These are phyloP conservation scores for Seira musarum DNA, from an alignment of 2,888 invertebrate genomes.

Conservation along the genomic window DNA sequence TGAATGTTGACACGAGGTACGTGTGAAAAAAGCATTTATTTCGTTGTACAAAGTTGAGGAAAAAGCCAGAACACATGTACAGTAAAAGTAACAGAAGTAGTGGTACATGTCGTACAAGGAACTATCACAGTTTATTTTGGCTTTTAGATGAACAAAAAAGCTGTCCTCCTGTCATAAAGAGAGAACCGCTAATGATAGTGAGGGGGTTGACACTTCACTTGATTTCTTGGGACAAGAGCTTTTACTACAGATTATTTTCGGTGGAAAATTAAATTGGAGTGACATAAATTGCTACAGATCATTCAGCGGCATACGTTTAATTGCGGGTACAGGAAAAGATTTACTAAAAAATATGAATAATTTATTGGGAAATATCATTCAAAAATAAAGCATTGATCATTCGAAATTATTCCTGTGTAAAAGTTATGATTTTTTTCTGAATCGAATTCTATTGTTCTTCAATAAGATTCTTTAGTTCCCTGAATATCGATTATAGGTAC, in stretches of 20 bases:
- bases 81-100: too few species aligned
- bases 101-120: background rate
- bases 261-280: constrained; percentile 61
- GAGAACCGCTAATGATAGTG: constrained; percentile 69
- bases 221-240: constrained; percentile 63
- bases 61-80: too few species aligned
- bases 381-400: too few species aligned
- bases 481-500: too few species aligned
- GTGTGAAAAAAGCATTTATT: constrained; percentile 64
- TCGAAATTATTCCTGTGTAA: too few species aligned
- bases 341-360: background rate
- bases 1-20: constrained; percentile 68
- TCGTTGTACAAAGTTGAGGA: too few species aligned
- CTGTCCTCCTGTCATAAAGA: constrained; percentile 41
- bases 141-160: background rate
- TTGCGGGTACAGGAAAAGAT: constrained; percentile 19
- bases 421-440: too few species aligned
- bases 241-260: constrained; percentile 30
- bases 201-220: constrained; percentile 64
- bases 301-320: constrained; percentile 58
- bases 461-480: too few species aligned
- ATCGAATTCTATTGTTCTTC: too few species aligned
- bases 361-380: too few species aligned
- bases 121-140: background rate
- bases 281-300: constrained; percentile 68